phyloP scores from a whole-genome alignment of 2,113 vertebrate species.

The Tringa solitaria region DNA sequence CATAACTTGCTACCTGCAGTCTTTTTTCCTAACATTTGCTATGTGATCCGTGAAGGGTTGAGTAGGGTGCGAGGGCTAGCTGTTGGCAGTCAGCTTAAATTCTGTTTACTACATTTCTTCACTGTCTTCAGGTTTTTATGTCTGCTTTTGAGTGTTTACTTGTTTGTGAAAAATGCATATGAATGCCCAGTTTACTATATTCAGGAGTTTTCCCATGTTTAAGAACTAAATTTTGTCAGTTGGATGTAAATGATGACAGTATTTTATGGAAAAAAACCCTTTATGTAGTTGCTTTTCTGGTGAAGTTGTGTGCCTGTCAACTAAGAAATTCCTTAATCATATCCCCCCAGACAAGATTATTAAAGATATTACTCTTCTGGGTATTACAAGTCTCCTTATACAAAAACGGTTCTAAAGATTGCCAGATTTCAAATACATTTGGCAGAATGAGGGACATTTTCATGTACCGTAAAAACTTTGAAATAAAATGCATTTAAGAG shows the following conservation, averaged over 20 bases:
- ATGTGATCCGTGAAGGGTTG: not conserved
- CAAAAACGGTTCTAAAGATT: not conserved
- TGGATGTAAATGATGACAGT: not conserved
- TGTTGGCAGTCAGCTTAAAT: not conserved
- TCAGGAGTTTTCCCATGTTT: not conserved
- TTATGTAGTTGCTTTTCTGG: not conserved
- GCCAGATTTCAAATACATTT: not conserved
- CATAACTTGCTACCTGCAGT: not conserved
- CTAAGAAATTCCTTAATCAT: not conserved
- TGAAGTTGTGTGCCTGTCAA: not conserved
- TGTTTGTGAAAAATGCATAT: not conserved
- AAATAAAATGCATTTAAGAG: not conserved
- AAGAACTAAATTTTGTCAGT: not conserved
- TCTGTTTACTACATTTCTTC: not conserved
- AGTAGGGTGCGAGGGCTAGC: not conserved
- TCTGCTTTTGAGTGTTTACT: not conserved
- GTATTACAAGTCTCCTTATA: not conserved
- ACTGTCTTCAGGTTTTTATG: not conserved
- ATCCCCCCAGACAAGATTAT: fast-evolving
- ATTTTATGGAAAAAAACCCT: not conserved
- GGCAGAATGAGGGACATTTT: not conserved
- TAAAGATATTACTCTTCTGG: not conserved
- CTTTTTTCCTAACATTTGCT: not conserved
- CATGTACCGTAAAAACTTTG: not conserved
- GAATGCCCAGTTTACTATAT: not conserved